Evolutionary conservation across 2,888 invertebrate genomes (phyloP).

Genomic region (Lepidocyrtinus sp.): DNA sequence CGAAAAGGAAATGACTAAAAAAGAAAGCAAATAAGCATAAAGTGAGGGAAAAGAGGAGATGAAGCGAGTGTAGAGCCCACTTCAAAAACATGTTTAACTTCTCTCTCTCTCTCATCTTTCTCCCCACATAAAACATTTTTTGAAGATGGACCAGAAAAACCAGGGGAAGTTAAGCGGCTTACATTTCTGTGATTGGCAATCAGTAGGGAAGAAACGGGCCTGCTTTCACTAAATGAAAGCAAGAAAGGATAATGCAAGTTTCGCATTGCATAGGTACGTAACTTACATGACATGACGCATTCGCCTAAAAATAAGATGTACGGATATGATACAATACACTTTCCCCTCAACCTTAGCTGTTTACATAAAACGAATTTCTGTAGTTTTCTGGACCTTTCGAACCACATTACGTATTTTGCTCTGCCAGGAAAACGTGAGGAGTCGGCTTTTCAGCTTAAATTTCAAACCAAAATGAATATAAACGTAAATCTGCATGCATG

Average conservation of each 20-base stretch:
- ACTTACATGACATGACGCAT: constrained; percentile 12
- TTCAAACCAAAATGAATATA: no score
- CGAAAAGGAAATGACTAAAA: constrained; percentile 20
- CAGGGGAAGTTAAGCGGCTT: constrained; percentile 68
- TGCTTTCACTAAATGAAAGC: constrained; percentile 48
- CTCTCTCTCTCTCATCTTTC: constrained; percentile 26
- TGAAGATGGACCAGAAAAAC: constrained; percentile 48
- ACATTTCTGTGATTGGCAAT: constrained; percentile 69
- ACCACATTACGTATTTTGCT: no score
- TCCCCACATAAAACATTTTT: constrained; percentile 47
- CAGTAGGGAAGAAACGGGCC: constrained; percentile 66
- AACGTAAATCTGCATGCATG: no score
- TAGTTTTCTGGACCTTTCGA: no score
- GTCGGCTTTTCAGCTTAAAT: no score
- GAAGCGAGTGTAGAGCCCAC: constrained; percentile 32
- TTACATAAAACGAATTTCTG: no score
- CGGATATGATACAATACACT: no score
- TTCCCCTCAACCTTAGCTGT: no score
- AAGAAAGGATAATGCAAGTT: constrained; percentile 33
- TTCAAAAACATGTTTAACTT: constrained; percentile 47
- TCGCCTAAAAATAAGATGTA: background rate
- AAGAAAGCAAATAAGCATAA: constrained; percentile 31
- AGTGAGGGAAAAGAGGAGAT: constrained; percentile 34
- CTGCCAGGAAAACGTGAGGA: no score
- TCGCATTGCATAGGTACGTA: background rate